A percentile compares a stretch with the other conserved stretches of the same genome.
Conservation (phyloP, 2,113 vertebrate species). For the Accipiter virgatus region DNA sequence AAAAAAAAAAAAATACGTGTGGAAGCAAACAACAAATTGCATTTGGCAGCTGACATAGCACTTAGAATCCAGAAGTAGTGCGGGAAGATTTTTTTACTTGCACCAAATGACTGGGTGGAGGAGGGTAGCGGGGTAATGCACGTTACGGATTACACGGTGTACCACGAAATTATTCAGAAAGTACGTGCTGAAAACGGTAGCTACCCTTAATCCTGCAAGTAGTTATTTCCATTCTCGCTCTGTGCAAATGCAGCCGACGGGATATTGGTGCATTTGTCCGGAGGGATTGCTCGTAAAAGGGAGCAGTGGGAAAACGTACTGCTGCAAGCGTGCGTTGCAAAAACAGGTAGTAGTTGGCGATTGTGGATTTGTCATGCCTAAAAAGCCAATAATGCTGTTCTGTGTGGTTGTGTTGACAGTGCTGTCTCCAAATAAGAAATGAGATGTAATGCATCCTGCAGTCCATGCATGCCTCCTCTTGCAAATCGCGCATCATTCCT, state of each 20-base stretch:
- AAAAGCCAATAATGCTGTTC: constrained; percentile 81
- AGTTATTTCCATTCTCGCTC: constrained; percentile 50
- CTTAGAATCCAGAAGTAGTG: constrained; percentile 64
- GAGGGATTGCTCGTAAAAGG: neutral
- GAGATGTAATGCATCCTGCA: constrained; percentile 83
- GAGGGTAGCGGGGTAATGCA: constrained; percentile 27
- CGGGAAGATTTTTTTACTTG: constrained; percentile 56
- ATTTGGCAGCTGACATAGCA: constrained; percentile 70
- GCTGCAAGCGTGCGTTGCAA: constrained; percentile 28
- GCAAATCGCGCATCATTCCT: constrained; percentile 67
- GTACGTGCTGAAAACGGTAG: constrained; percentile 50
- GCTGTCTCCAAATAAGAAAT: constrained; percentile 81
- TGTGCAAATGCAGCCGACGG: constrained; percentile 42
- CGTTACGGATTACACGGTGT: constrained; percentile 45
- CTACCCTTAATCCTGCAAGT: constrained; percentile 64
- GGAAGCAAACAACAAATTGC: constrained; percentile 67
- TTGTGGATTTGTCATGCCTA: constrained; percentile 54
- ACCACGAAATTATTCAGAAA: constrained; percentile 43
- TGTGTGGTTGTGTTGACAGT: constrained; percentile 88
- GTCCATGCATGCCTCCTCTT: constrained; percentile 79
- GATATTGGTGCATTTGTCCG: constrained; percentile 49
- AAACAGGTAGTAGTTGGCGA: constrained; percentile 63
- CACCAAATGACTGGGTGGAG: constrained; percentile 36
- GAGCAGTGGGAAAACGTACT: neutral
- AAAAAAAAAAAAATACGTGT: neutral